Evolutionary conservation across 2,888 invertebrate genomes (phyloP).

Genomic region (Thalpophila matura): DNA sequence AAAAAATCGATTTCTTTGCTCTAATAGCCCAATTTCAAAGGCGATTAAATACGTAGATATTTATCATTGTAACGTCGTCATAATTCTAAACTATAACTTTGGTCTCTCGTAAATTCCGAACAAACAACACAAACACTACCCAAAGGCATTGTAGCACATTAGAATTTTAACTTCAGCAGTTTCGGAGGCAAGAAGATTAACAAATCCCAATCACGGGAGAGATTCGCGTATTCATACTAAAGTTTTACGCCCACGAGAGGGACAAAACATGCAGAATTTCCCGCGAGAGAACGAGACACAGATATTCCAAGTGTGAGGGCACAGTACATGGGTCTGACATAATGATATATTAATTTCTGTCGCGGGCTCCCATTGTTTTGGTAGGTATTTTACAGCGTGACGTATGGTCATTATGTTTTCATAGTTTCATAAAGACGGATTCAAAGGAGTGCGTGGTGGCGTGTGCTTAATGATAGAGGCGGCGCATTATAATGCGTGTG

Average conservation of each 20-base stretch:
- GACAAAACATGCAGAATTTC: slow-evolving; percentile 54
- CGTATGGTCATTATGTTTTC: slow-evolving; percentile 90
- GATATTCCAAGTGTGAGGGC: slow-evolving; percentile 69
- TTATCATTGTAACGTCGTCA: slow-evolving; percentile 48
- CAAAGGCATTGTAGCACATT: slow-evolving; percentile 81
- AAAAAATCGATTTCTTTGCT: not conserved
- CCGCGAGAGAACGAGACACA: slow-evolving; percentile 66
- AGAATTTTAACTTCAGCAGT: slow-evolving; percentile 85
- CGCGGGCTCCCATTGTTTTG: slow-evolving; percentile 88
- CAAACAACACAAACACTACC: slow-evolving; percentile 74
- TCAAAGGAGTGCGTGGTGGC: slow-evolving; percentile 77
- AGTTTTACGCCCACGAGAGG: slow-evolving; percentile 80
- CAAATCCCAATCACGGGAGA: slow-evolving; percentile 87
- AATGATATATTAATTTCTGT: slow-evolving; percentile 91
- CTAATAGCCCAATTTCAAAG: slow-evolving; percentile 16
- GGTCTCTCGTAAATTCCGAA: slow-evolving; percentile 55
- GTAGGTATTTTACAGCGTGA: slow-evolving; percentile 89
- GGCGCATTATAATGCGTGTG: slow-evolving; percentile 75
- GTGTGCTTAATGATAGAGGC: slow-evolving; percentile 85
- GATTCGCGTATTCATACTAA: slow-evolving; percentile 84
- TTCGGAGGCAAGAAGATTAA: slow-evolving; percentile 82
- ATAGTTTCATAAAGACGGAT: slow-evolving; percentile 88
- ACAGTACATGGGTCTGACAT: slow-evolving; percentile 88
- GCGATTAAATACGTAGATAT: slow-evolving; percentile 25
- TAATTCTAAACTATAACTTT: slow-evolving; percentile 61